Evolutionary conservation across 2,888 invertebrate genomes (phyloP), one percentile per base, ranked within the genome.

Genomic region (Elaeidobius kamerunicus): DNA sequence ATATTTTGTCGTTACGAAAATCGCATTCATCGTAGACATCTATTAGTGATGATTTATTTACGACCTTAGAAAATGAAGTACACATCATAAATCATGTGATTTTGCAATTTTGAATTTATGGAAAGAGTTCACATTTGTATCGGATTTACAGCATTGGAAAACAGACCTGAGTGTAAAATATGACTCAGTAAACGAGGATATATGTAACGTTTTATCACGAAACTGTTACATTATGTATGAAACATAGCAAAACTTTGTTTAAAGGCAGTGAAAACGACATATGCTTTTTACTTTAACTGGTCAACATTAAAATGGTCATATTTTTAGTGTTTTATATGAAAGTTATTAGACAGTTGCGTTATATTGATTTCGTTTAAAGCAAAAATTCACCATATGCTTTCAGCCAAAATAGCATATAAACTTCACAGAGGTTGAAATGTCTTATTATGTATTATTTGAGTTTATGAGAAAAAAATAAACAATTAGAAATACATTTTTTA

Each of bases 51-150:
- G 52, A 56, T 47, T 47, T 56, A 56, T 56, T 52, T 47, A 56
- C 49, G 46, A 39, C 51, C 47, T 51, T 42, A 15, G 39, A 19
- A 47, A 46, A 47, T 47, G 44, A 44, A 56, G 52, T 52, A 43
- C 47, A 52, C 42, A 34, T 38, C 39, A 49, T 56, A 56, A 48
- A 52, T 52, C 52, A 56, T 40, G n/a, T 52, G 52, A 56, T 56
- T 56, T 56, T 51, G 44, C 52, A 52, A 30, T 56, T 56, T 56
- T 48, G 44, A 48, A 56, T 56, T 56, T 56, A 56, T 56, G 56
- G 52, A 56, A 52, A 56, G 52, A 52, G 52, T 56, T 52, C 47
- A 35, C 52, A 52, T 52, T 56, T 52, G 48, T 56, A 52, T 52
- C 43, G 45, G 28, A 52, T 56, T 52, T 52, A 28, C 52, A 52